A percentile compares a stretch with the other conserved stretches of the same genome.
These are phyloP conservation scores for Nymphalis urticae DNA, from an alignment of 2,888 invertebrate species.

Conservation along the genomic window DNA sequence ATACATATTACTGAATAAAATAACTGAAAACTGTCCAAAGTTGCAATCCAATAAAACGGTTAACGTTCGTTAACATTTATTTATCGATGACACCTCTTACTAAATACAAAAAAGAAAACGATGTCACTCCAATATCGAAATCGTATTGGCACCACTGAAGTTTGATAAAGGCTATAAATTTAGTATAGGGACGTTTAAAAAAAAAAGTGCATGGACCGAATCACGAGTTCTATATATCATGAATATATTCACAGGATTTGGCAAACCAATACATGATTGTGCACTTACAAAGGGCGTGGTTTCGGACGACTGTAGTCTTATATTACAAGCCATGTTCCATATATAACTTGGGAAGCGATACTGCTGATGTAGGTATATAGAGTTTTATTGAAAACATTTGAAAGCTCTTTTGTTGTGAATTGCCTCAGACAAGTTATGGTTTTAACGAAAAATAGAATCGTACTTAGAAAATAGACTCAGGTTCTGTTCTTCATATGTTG, in stretches of 20 bases:
- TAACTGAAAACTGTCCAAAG: too few relatives aligned
- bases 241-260: slow-evolving; percentile 70
- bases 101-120: slow-evolving; percentile 31
- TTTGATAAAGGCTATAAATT: slow-evolving; percentile 64
- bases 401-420: slow-evolving; percentile 34
- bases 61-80: slow-evolving; percentile 11
- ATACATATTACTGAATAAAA: too few relatives aligned
- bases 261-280: slow-evolving; percentile 77
- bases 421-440: slow-evolving; percentile 28
- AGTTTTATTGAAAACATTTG: slow-evolving; percentile 33
- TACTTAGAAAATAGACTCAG: background rate
- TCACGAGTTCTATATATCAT: slow-evolving; percentile 58
- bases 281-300: slow-evolving; percentile 63
- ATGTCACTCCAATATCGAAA: slow-evolving; percentile 34
- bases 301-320: slow-evolving; percentile 38
- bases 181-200: slow-evolving; percentile 59
- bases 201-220: slow-evolving; percentile 71
- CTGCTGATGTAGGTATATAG: slow-evolving; percentile 31
- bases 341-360: slow-evolving; percentile 20
- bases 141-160: slow-evolving; percentile 53
- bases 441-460: slow-evolving; percentile 17
- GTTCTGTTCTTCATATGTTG: too few relatives aligned
- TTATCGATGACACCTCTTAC: slow-evolving; percentile 29
- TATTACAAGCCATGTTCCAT: slow-evolving; percentile 33
- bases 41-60: background rate